Evolutionary conservation across 2,888 invertebrate genomes (phyloP).

Genomic region (Scaptodrosophila latifasciaeformis): DNA sequence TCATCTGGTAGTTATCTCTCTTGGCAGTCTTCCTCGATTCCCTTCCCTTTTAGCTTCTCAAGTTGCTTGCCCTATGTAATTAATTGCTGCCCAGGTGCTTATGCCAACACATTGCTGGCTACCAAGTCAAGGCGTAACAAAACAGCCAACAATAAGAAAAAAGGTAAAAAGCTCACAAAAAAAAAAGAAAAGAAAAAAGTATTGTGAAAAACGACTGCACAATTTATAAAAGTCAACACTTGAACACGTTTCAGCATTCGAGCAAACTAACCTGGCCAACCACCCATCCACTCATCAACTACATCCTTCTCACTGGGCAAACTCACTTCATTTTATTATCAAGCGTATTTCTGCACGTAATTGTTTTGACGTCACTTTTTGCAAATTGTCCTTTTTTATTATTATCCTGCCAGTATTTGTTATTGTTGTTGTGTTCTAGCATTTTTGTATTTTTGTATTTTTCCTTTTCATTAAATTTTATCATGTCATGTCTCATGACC

Average conservation of each 20-base stretch:
- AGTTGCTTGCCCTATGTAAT: slow-evolving; percentile 46
- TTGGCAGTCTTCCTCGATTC: slow-evolving; percentile 13
- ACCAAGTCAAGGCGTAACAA: slow-evolving; percentile 17
- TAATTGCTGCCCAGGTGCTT: slow-evolving; percentile 62
- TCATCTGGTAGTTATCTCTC: not conserved
- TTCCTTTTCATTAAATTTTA: slow-evolving; percentile 10
- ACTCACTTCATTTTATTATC: slow-evolving; percentile 66
- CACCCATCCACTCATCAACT: not conserved
- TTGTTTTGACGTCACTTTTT: slow-evolving; percentile 67
- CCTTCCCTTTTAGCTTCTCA: no score
- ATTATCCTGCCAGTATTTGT: slow-evolving; percentile 10
- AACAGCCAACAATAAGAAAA: not conserved
- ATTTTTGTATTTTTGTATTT: slow-evolving; percentile 1
- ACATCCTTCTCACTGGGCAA: slow-evolving; percentile 5
- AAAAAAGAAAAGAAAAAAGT: not conserved
- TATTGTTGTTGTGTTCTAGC: not conserved
- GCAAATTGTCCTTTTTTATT: slow-evolving; percentile 55
- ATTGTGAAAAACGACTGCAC: slow-evolving; percentile 50
- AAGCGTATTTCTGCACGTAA: slow-evolving; percentile 62
- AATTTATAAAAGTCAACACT: slow-evolving; percentile 69
- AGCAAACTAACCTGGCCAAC: slow-evolving; percentile 11
- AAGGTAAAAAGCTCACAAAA: not conserved
- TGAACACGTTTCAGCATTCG: slow-evolving; percentile 59
- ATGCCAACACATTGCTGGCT: slow-evolving; percentile 28
- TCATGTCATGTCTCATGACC: slow-evolving; percentile 1